Evolutionary conservation across 2,888 invertebrate genomes (phyloP).

Genomic region (Drosophila diplacantha): DNA sequence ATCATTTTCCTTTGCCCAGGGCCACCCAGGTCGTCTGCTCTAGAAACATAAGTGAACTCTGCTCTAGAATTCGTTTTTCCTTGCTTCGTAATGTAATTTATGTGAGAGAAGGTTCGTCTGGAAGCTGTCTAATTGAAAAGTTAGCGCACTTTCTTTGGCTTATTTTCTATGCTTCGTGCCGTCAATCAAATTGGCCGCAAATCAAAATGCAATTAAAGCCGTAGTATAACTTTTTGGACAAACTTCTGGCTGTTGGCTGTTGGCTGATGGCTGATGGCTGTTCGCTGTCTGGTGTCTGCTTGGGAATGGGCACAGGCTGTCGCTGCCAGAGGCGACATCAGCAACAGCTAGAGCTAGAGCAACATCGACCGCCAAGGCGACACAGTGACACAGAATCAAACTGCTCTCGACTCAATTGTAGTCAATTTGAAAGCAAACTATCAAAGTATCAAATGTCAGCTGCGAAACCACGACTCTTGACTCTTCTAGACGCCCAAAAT

Average conservation of each 20-base stretch:
- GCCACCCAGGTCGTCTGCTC: neutral
- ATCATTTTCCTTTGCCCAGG: neutral
- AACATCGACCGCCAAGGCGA: conserved; percentile 52
- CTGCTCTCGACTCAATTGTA: conserved; percentile 58
- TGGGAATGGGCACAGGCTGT: conserved; percentile 63
- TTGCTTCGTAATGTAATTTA: conserved; percentile 43
- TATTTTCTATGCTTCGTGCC: conserved; percentile 4
- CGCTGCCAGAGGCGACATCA: conserved; percentile 34
- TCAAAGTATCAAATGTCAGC: conserved; percentile 73
- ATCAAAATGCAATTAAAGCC: conserved; percentile 63
- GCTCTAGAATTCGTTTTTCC: conserved; percentile 7
- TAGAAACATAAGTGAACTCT: conserved; percentile 15
- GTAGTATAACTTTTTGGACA: conserved; percentile 47
- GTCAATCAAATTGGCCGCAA: conserved; percentile 46
- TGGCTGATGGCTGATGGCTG: conserved; percentile 3
- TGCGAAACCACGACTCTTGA: conserved; percentile 34
- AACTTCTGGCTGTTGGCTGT: conserved; percentile 44
- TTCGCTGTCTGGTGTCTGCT: conserved; percentile 26
- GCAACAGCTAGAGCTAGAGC: conserved; percentile 27
- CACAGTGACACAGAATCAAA: conserved; percentile 58
- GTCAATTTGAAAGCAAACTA: conserved; percentile 72
- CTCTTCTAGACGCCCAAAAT: conserved; percentile 58
- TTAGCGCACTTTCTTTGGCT: conserved; percentile 15
- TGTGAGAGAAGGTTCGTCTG: conserved; percentile 15
- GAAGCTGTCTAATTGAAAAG: conserved; percentile 52